These are phyloP conservation scores for Pyrrhia umbra DNA, from an alignment of 2,888 invertebrate genomes.

Conservation along the genomic window DNA sequence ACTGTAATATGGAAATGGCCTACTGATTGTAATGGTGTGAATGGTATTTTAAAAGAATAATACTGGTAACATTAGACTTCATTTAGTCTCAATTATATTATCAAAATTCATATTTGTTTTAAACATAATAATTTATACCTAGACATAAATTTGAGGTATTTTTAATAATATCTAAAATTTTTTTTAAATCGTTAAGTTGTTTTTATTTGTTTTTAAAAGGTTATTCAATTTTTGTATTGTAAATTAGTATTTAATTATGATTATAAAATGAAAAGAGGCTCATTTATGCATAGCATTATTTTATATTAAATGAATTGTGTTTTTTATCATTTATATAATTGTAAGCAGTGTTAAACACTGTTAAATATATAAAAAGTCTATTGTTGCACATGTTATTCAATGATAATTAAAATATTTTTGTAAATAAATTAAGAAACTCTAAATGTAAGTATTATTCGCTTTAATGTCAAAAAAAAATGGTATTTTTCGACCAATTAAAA, in stretches of 20 bases:
- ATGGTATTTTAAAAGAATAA: neutral
- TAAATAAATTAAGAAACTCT: constrained; percentile 33
- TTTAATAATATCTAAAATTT: too few relatives aligned
- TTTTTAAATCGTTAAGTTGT: too few relatives aligned
- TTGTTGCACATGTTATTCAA: constrained; percentile 1
- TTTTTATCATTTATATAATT: neutral
- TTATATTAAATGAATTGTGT: too few relatives aligned
- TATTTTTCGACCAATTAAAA: constrained; percentile 76
- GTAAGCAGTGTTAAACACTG: neutral
- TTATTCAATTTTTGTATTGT: too few relatives aligned
- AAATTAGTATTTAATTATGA: too few relatives aligned
- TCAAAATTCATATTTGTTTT: too few relatives aligned
- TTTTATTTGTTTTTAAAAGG: too few relatives aligned
- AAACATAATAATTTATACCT: too few relatives aligned
- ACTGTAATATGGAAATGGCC: neutral
- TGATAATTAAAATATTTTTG: constrained; percentile 44
- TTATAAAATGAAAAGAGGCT: too few relatives aligned
- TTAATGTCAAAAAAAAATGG: constrained; percentile 56
- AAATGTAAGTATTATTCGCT: constrained; percentile 34
- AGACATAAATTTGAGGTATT: too few relatives aligned
- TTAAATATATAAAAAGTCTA: neutral
- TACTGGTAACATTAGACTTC: constrained; percentile 1
- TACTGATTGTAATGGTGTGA: neutral
- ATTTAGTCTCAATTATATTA: too few relatives aligned
- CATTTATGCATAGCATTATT: too few relatives aligned